Conservation (phyloP, 2,797 vertebrate genomes). For the Gila robusta region DNA sequence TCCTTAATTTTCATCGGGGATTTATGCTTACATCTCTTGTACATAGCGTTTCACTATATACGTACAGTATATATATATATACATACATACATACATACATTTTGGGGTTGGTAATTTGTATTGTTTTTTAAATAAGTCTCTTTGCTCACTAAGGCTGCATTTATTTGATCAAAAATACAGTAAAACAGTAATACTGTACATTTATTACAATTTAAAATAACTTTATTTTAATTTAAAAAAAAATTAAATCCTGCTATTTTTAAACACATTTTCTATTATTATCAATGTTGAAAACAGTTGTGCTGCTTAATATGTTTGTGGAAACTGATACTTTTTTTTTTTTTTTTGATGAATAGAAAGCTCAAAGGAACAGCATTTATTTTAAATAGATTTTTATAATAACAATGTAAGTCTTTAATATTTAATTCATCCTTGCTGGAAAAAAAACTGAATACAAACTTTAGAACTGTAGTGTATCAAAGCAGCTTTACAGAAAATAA, state of each 20-base stretch:
- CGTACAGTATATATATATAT: not conserved
- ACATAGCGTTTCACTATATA: not conserved
- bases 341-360: not conserved
- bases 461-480: not conserved
- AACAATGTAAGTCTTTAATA: not conserved
- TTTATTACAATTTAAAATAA: not conserved
- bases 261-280: not conserved
- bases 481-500: not conserved
- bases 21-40: not conserved
- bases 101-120: not conserved
- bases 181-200: not conserved
- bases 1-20: not conserved
- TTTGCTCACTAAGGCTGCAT: not conserved
- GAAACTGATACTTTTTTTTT: not conserved
- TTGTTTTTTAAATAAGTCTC: not conserved
- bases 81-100: no score
- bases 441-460: not conserved
- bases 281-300: not conserved
- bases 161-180: not conserved
- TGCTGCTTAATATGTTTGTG: not conserved
- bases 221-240: not conserved
- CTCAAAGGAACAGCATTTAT: not conserved
- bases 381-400: not conserved
- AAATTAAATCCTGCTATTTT: not conserved
- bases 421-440: not conserved